A percentile compares a stretch with the other conserved stretches of the same genome.
These are phyloP conservation scores for Pterois miles DNA, from an alignment of 2,797 vertebrate species.

Conservation along the genomic window DNA sequence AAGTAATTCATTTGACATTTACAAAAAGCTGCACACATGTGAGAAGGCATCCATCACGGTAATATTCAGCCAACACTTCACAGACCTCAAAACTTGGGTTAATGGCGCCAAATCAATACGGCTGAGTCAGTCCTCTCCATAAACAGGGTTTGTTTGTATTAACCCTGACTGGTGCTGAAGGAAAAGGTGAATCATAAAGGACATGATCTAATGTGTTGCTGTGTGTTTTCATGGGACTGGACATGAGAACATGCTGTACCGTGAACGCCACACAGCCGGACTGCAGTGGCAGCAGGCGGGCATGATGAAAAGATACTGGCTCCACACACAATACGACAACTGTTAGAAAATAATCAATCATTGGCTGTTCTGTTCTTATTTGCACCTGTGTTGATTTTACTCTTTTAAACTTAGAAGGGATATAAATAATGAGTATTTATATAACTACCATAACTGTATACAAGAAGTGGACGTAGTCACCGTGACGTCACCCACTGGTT, in stretches of 20 bases:
- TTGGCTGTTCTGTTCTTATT: background rate
- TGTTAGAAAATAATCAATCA: slow-evolving; percentile 14
- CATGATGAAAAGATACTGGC: slow-evolving; percentile 39
- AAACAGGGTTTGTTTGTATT: slow-evolving; percentile 67
- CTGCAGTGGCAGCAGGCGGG: slow-evolving; percentile 25
- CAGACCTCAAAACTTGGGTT: slow-evolving; percentile 39
- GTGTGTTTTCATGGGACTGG: slow-evolving; percentile 39
- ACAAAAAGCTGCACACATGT: slow-evolving; percentile 40
- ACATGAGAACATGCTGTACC: slow-evolving; percentile 53
- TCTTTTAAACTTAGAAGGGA: background rate
- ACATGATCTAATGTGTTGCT: slow-evolving; percentile 57
- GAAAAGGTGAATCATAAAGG: slow-evolving; percentile 76
- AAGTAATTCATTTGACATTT: slow-evolving; percentile 55
- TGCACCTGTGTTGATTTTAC: background rate
- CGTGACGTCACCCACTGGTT: too few relatives aligned
- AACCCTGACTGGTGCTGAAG: slow-evolving; percentile 42
- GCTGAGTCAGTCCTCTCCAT: slow-evolving; percentile 56
- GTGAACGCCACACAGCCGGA: slow-evolving; percentile 20
- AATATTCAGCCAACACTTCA: slow-evolving; percentile 34
- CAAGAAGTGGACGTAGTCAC: too few relatives aligned
- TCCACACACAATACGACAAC: slow-evolving; percentile 39
- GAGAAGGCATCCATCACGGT: slow-evolving; percentile 39
- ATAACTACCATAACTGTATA: background rate
- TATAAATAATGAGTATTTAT: background rate
- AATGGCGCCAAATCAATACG: slow-evolving; percentile 55